Evolutionary conservation across 2,797 vertebrate species (phyloP).

Genomic region (Falco biarmicus): DNA sequence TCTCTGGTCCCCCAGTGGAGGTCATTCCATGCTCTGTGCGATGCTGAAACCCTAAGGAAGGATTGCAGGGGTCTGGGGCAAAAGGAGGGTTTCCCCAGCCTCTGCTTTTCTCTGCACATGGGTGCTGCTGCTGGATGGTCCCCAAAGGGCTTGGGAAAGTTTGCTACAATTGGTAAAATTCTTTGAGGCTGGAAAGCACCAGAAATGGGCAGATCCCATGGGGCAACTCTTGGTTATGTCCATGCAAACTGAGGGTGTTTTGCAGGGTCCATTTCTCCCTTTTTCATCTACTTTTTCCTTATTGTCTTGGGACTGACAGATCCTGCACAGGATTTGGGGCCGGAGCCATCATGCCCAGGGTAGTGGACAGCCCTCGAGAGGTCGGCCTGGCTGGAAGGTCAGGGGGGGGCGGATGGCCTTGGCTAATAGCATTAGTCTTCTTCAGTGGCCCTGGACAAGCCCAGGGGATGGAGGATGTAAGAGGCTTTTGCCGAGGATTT

Average conservation of each 20-base stretch:
- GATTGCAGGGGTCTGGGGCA: neutral
- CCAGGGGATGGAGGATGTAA: neutral
- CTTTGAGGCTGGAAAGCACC: neutral
- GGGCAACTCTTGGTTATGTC: neutral
- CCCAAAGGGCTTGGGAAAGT: neutral
- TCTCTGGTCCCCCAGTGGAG: neutral
- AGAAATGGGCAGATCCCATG: neutral
- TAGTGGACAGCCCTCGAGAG: neutral
- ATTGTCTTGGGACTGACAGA: neutral
- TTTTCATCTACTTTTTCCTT: neutral
- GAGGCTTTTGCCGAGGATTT: neutral
- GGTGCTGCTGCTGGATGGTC: neutral
- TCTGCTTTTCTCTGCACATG: neutral
- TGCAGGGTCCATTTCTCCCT: neutral
- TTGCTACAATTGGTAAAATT: neutral
- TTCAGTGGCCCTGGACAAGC: neutral
- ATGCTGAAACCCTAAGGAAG: neutral
- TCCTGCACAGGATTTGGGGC: neutral
- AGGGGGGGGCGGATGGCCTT: neutral
- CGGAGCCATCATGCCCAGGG: neutral
- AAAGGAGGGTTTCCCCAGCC: neutral
- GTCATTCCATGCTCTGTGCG: accelerated
- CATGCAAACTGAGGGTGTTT: neutral
- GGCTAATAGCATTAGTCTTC: neutral
- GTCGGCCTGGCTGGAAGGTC: neutral